phyloP scores from a whole-genome alignment of 2,113 vertebrate species.

The Blennius ocellaris region DNA sequence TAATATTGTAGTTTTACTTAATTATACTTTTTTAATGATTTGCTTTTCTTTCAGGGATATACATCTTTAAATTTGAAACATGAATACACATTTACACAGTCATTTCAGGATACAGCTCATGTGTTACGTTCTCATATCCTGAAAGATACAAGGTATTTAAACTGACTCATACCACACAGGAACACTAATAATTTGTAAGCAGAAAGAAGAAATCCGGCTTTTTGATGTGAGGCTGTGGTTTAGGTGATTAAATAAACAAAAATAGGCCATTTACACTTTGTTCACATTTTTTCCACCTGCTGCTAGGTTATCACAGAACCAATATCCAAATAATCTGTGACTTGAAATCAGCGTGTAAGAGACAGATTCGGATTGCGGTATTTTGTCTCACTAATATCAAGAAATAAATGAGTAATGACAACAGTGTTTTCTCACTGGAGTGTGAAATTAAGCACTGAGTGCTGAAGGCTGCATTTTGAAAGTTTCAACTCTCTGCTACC shows the following conservation, averaged over 20 bases:
- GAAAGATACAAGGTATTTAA: no score
- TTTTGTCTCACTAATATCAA: constrained; percentile 18
- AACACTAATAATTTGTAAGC: no score
- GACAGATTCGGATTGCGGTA: background rate
- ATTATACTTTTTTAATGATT: no score
- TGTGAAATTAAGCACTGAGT: constrained; percentile 55
- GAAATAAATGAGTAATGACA: constrained; percentile 21
- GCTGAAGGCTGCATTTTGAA: constrained; percentile 11
- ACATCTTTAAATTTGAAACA: no score
- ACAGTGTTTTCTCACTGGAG: constrained; percentile 34
- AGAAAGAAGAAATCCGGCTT: no score
- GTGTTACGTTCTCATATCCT: no score
- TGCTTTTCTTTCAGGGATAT: no score
- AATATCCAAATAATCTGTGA: constrained; percentile 1
- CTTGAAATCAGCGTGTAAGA: constrained; percentile 23
- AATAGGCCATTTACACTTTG: background rate
- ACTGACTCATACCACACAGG: no score
- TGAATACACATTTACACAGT: no score
- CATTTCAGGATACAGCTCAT: no score
- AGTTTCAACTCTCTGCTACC: constrained; percentile 18
- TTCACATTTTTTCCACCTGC: constrained; percentile 5
- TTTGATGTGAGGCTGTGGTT: no score
- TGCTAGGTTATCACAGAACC: constrained; percentile 15
- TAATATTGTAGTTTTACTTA: no score
- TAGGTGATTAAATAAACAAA: background rate